Evolutionary conservation across 2,113 vertebrate genomes (phyloP), one percentile per base, ranked within the genome.

Genomic region (Catharus minimus): DNA sequence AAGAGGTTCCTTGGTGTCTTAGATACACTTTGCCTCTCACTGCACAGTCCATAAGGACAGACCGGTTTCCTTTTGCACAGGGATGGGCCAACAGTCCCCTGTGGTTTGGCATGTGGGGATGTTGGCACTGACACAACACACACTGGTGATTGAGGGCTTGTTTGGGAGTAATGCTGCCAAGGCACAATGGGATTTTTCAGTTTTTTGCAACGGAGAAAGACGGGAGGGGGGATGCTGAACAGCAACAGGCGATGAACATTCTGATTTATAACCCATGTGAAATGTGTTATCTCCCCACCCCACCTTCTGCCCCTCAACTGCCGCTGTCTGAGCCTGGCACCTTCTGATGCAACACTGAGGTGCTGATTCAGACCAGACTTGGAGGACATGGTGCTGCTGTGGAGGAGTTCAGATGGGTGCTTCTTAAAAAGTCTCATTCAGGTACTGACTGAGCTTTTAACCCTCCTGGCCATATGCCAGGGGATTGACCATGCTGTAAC

Each of bases 271-370:
- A 82, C 80, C 65, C 58, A 27, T 91, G 47, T 49, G 64, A 93
- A 93, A 60, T 17, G 16, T 52, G 92, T 93, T 93, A 88, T 83
- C 89, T 93, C 32, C 39, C 14, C 50, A 65, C 24, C 50, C 68
- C 88, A 84, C 66, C 84, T 91, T 88, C 84, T 93, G 67, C 74
- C 82, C 71, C 55, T 43, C 61, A 94, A 87, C 93, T 87, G 89
- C 74, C 55, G 1, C 78, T 68, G 46, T 47, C 23, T 39, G 22
- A 94, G 81, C 46, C 71, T 61, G 71, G 74, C 46, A 68, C 67
- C 77, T 88, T 94, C 92, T 95, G 90, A 76, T 88, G 81, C 66
- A 82, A 79, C 28, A 9, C 62, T 49, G 15, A 47, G 55, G 58
- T 76, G 81, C 81, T 90, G 81, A 62, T 93, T 90, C 84, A 90